These are phyloP conservation scores for Eumerus sabulonum DNA, from an alignment of 2,888 invertebrate species.

Conservation along the genomic window DNA sequence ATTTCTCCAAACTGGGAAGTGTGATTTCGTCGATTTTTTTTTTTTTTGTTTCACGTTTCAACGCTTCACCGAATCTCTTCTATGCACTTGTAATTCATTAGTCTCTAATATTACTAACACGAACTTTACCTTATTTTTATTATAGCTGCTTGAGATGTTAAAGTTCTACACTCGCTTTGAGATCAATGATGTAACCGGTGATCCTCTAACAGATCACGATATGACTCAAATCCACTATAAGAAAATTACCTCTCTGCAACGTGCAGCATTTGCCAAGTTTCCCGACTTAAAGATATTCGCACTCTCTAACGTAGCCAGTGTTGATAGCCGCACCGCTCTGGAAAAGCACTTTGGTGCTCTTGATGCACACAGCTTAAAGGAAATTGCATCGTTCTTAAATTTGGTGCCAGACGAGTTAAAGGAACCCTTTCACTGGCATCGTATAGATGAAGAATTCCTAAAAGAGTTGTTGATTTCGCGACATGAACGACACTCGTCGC, in stretches of 20 bases:
- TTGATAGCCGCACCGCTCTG: conserved; percentile 90
- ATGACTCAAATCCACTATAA: conserved; percentile 97
- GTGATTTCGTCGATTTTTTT: no score
- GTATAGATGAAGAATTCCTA: conserved; percentile 89
- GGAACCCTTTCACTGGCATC: conserved; percentile 84
- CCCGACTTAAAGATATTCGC: conserved; percentile 92
- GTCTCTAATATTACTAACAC: no score
- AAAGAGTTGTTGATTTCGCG: conserved; percentile 92
- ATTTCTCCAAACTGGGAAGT: no score
- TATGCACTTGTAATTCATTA: no score
- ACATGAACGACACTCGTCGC: conserved; percentile 93
- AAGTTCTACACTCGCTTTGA: conserved; percentile 98
- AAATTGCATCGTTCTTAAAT: conserved; percentile 92
- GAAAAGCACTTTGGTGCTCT: conserved; percentile 88
- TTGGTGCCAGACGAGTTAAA: conserved; percentile 88
- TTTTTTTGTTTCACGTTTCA: no score
- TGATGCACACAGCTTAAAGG: conserved; percentile 88
- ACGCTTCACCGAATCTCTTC: no score
- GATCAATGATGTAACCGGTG: conserved; percentile 97
- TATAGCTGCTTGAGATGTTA: conserved; percentile 94
- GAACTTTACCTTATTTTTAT: conserved; percentile 74
- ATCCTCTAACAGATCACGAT: conserved; percentile 94
- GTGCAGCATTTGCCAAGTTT: conserved; percentile 95
- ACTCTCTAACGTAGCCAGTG: conserved; percentile 94
- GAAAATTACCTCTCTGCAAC: conserved; percentile 94